Conservation (phyloP, 2,888 invertebrate species). For the Drosophila aldrichi region DNA sequence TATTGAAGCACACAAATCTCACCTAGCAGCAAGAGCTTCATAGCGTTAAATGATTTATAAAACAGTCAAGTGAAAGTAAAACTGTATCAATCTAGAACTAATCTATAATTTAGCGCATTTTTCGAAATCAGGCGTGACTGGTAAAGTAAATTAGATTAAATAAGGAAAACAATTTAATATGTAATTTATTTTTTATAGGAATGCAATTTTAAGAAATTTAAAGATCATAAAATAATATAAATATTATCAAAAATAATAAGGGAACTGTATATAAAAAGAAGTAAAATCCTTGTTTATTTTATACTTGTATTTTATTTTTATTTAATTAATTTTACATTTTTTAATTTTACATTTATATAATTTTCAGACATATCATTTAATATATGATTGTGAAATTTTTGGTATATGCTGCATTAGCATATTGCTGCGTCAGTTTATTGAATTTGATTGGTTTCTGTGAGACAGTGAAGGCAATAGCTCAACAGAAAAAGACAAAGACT, state of each 20-base stretch:
- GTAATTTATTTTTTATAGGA: too few species aligned
- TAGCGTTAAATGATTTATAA: neutral
- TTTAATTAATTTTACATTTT: too few species aligned
- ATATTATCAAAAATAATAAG: too few species aligned
- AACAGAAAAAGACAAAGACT: neutral
- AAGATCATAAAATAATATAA: too few species aligned
- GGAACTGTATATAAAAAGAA: too few species aligned
- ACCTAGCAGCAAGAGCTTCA: conserved; percentile 24
- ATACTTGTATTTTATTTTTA: too few species aligned
- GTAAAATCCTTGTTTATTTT: too few species aligned
- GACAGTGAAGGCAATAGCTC: neutral
- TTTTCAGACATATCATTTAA: neutral
- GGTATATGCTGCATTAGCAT: neutral
- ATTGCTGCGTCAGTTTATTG: neutral
- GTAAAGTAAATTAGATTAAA: neutral
- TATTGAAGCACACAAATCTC: neutral
- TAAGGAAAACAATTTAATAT: too few species aligned
- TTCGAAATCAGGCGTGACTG: neutral
- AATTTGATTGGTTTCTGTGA: conserved; percentile 14
- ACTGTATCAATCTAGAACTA: neutral
- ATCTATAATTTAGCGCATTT: neutral
- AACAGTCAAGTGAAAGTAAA: neutral
- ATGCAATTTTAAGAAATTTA: too few species aligned
- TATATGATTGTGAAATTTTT: neutral
- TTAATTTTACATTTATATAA: neutral